These are phyloP conservation scores for Malurus cyaneus DNA, from an alignment of 2,113 vertebrate species.

Conservation along the genomic window DNA sequence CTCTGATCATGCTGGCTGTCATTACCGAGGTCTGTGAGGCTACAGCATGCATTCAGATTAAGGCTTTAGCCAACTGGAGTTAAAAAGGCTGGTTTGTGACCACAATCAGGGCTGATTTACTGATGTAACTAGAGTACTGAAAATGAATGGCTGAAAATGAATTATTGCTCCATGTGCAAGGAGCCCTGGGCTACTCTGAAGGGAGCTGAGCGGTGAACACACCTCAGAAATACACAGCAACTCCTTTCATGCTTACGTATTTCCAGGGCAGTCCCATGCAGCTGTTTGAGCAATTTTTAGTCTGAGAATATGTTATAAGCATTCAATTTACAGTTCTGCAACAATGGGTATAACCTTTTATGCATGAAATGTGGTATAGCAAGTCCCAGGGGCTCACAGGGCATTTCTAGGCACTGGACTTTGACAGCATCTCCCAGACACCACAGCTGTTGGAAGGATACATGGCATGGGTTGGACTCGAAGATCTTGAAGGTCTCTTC, in stretches of 20 bases:
- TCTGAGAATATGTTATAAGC: neutral
- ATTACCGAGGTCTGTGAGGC: neutral
- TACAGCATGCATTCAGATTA: neutral
- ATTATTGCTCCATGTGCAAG: neutral
- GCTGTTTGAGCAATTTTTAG: neutral
- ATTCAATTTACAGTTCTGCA: neutral
- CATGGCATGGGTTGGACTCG: too few relatives aligned
- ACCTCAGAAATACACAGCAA: neutral
- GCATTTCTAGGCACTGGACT: neutral
- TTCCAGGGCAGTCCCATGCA: neutral
- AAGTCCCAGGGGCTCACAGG: neutral
- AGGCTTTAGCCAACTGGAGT: neutral
- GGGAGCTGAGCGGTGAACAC: neutral
- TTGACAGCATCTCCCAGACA: neutral
- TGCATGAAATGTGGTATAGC: neutral
- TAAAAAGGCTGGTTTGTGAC: neutral
- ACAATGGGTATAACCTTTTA: neutral
- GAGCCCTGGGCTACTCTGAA: neutral
- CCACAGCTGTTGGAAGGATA: neutral
- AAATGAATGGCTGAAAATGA: neutral
- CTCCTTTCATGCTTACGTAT: neutral
- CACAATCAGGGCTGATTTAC: neutral
- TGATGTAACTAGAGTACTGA: neutral
- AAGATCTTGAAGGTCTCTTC: too few relatives aligned
- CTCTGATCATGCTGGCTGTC: neutral